These are phyloP conservation scores for Sebastes steindachneri DNA, from an alignment of 2,797 vertebrate species.

Conservation along the genomic window DNA sequence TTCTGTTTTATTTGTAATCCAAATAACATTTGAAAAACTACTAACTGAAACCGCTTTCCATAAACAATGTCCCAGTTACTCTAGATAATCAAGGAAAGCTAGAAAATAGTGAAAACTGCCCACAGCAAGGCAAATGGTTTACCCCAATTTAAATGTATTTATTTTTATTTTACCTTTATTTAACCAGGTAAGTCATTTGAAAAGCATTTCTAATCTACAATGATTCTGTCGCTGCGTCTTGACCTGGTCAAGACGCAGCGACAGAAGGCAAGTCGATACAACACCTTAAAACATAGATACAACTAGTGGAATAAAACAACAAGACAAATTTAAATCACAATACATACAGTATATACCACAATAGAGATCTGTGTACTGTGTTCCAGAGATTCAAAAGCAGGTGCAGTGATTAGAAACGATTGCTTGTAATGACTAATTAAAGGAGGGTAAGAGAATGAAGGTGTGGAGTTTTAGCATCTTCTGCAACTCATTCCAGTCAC, in stretches of 20 bases:
- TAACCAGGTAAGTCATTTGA: no score
- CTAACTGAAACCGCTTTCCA: not conserved
- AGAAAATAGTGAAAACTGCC: not conserved
- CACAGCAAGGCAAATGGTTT: no score
- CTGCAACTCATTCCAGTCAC: not conserved
- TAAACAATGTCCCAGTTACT: not conserved
- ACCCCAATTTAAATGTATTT: not conserved
- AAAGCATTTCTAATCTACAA: fast-evolving
- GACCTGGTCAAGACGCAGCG: no score
- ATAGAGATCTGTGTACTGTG: not conserved
- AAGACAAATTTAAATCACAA: not conserved
- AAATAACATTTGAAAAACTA: not conserved
- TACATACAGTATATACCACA: not conserved
- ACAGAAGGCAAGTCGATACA: not conserved
- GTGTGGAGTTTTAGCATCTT: no score
- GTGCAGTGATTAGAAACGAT: fast-evolving
- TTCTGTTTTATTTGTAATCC: not conserved
- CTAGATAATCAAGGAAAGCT: not conserved
- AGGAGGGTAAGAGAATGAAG: not conserved
- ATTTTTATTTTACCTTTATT: no score
- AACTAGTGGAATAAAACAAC: not conserved
- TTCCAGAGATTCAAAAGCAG: not conserved
- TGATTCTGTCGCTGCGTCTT: no score
- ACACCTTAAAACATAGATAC: not conserved
- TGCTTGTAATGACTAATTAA: not conserved